Percentiles rank a stretch among this genome's conserved stretches.
Conservation (phyloP, 2,797 vertebrate genomes). For the Sebastes flavidus region DNA sequence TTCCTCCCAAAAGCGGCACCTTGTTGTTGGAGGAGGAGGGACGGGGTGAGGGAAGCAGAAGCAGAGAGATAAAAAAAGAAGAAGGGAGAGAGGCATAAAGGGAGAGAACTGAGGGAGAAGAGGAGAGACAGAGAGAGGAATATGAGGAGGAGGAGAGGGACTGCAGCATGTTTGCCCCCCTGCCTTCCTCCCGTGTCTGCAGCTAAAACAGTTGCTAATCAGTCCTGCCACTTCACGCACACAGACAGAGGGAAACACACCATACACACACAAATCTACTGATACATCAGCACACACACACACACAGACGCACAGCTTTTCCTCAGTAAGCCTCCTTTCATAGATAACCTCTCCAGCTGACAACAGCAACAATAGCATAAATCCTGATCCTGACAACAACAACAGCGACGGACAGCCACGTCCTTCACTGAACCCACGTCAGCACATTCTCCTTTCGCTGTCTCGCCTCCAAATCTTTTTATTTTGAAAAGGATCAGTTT, state of each 20-base stretch:
- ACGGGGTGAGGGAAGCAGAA: neutral
- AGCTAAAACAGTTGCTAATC: conserved; percentile 40
- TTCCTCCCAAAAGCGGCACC: conserved; percentile 55
- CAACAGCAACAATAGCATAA: conserved; percentile 57
- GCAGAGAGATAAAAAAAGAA: conserved; percentile 1
- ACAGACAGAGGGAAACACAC: conserved; percentile 1
- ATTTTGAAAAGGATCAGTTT: conserved; percentile 30
- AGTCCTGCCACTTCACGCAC: conserved; percentile 8
- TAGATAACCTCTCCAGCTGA: conserved; percentile 57
- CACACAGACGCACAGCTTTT: conserved; percentile 18
- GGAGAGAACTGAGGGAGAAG: conserved; percentile 6
- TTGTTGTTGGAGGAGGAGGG: conserved; percentile 21
- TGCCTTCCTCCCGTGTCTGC: conserved; percentile 28
- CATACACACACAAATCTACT: conserved; percentile 18
- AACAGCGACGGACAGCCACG: conserved; percentile 29
- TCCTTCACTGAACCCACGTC: conserved; percentile 54
- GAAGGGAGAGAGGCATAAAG: conserved; percentile 11
- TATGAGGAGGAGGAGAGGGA: neutral
- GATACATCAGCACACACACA: conserved; percentile 11
- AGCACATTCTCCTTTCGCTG: conserved; percentile 28
- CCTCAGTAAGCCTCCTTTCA: conserved; percentile 56
- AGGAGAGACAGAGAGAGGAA: conserved; percentile 9
- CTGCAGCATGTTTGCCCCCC: conserved; percentile 40
- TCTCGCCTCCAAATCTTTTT: neutral
- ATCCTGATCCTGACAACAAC: conserved; percentile 51